Percentiles rank a stretch among this genome's conserved stretches.
phyloP scores from a whole-genome alignment of 1,140 invertebrate genomes.

The Drosophila arawakana region DNA sequence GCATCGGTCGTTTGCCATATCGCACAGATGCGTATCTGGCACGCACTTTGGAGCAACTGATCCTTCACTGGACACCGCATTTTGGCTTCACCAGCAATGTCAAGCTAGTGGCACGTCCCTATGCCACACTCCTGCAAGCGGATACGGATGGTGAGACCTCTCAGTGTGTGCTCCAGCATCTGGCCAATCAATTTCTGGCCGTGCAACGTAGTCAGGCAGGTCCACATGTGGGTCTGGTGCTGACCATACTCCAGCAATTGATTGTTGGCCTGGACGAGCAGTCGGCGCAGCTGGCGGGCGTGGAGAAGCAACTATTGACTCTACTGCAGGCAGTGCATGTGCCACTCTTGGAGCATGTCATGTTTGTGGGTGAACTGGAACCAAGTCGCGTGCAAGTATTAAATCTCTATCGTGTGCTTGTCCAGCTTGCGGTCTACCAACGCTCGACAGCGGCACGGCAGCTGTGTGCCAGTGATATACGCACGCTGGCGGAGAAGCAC shows the following conservation, averaged over 20 bases:
- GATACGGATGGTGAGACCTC: conserved; percentile 60
- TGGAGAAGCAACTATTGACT: conserved; percentile 49
- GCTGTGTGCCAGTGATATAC: conserved; percentile 52
- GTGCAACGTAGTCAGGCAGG: conserved; percentile 75
- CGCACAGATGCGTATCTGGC: conserved; percentile 70
- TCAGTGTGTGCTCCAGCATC: conserved; percentile 63
- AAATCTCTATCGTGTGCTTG: conserved; percentile 53
- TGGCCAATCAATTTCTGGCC: conserved; percentile 64
- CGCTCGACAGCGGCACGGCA: conserved; percentile 17
- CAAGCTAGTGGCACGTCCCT: conserved; percentile 71
- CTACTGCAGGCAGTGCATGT: conserved; percentile 57
- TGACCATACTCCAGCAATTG: conserved; percentile 70
- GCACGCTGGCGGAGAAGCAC: conserved; percentile 70
- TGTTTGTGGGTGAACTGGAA: conserved; percentile 81
- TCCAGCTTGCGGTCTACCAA: conserved; percentile 38
- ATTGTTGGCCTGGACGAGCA: conserved; percentile 15
- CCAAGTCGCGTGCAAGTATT: conserved; percentile 68
- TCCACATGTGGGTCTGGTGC: conserved; percentile 58
- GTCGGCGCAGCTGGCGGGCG: not conserved
- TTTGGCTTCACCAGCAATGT: conserved; percentile 64
- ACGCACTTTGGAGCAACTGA: conserved; percentile 71
- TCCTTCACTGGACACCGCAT: conserved; percentile 79
- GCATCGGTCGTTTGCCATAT: conserved; percentile 73
- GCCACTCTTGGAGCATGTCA: conserved; percentile 73
- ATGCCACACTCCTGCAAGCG: conserved; percentile 55